Evolutionary conservation across 2,888 invertebrate genomes (phyloP), one percentile per base, ranked within the genome.

Genomic region (Ormyrus pomaceus): DNA sequence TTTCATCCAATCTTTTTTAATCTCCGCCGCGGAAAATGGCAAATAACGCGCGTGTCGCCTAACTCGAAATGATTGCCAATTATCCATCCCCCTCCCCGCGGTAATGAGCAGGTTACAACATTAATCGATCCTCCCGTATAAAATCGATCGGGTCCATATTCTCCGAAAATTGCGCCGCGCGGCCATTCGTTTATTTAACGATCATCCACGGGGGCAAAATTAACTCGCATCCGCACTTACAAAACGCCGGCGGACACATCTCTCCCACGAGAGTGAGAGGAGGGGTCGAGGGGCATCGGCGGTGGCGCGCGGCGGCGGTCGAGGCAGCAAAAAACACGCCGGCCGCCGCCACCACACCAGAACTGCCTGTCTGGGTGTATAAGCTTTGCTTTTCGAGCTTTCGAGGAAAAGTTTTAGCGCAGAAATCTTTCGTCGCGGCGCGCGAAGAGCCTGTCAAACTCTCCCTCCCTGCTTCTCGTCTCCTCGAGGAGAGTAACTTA

Each of bases 321-420:
- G 19, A 34, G 34, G 34, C 34, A 34, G 34, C 34, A 34, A 34
- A 62, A 71, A 51, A 77, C 19, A 34, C 48, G 50, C 13, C 11
- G 6, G 2, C 66, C 10, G 59, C 10, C 13, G 7, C 46, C 7
- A 0, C 5, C 10, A 2, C 8, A 11, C 11, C 34, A 6, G 53
- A 13, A 11, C 53, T 46, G 34, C 3, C 59, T 69, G 55, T 55
- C 56, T 61, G 19, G 19, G 50, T n/a, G 13, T 62, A 62, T 0
- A 4, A 34, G 34, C 34, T 72, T 72, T 77, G 76, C 19, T 77
- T 77, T 80, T 73, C 73, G 65, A 56, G 70, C 65, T 80, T 80
- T 80, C 80, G 80, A 55, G 80, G 77, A 80, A 81, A 81, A 68
- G 51, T 78, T 75, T 70, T 55, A 61, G 72, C 69, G 74, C 56